A percentile compares a stretch with the other conserved stretches of the same genome.
Evolutionary conservation across 2,113 vertebrate species (phyloP).

Genomic region (Ardeotis arabs): DNA sequence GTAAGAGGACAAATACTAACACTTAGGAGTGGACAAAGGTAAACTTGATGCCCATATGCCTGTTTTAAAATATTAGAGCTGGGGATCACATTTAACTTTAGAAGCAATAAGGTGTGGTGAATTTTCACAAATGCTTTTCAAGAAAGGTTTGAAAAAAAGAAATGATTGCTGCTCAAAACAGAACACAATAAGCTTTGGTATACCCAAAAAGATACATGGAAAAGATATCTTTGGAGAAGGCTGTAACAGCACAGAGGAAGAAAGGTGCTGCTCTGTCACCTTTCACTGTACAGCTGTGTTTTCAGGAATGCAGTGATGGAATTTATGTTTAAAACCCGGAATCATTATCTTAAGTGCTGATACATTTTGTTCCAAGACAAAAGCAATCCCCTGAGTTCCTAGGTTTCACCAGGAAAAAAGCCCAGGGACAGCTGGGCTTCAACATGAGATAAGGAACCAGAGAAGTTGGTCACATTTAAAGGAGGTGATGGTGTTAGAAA

Average conservation of each 20-base stretch:
- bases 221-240: background rate
- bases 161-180: background rate
- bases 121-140: background rate
- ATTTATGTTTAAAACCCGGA: background rate
- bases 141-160: background rate
- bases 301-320: background rate
- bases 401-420: background rate
- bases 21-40: background rate
- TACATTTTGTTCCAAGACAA: background rate
- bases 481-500: background rate
- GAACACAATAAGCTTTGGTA: background rate
- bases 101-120: background rate
- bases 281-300: background rate
- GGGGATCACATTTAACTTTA: background rate
- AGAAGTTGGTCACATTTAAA: background rate
- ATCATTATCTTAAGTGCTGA: background rate
- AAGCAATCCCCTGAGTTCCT: background rate
- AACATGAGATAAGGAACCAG: background rate
- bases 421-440: background rate
- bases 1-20: background rate
- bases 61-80: background rate
- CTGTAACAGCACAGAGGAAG: background rate
- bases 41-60: background rate
- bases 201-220: background rate
- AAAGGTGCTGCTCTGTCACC: background rate